phyloP scores from a whole-genome alignment of 1,140 invertebrate species.

The Drosophila parabipectinata region DNA sequence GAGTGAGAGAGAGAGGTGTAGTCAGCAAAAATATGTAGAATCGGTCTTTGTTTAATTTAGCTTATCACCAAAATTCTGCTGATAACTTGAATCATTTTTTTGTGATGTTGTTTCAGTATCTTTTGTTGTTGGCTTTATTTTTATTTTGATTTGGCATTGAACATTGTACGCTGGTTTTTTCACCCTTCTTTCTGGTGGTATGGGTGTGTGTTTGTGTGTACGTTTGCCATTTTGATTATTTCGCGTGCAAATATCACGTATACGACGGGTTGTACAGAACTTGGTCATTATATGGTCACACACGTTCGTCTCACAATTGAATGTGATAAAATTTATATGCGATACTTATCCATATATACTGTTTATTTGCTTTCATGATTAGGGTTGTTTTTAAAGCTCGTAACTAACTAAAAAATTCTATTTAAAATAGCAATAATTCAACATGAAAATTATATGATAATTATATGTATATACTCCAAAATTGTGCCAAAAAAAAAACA shows the following conservation, averaged over 20 bases:
- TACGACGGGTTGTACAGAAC: conserved; percentile 44
- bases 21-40: background rate
- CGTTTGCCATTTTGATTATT: conserved; percentile 64
- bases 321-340: conserved; percentile 64
- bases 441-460: conserved; percentile 40
- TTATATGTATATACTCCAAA: background rate
- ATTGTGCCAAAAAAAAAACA: conserved; percentile 30
- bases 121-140: conserved; percentile 48
- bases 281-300: conserved; percentile 62
- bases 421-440: conserved; percentile 3
- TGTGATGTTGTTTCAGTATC: conserved; percentile 47
- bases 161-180: conserved; percentile 77
- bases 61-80: conserved; percentile 71
- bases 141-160: conserved; percentile 69
- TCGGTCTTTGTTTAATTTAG: conserved; percentile 73
- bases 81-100: conserved; percentile 63
- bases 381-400: conserved; percentile 3
- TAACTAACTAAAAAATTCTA: background rate
- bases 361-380: conserved; percentile 2
- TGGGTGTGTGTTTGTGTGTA: conserved; percentile 18
- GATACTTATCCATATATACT: conserved; percentile 5
- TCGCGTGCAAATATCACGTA: conserved; percentile 78
- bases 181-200: conserved; percentile 63
- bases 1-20: background rate
- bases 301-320: conserved; percentile 58